Evolutionary conservation across 2,113 vertebrate genomes (phyloP).

Genomic region (Verasper variegatus): DNA sequence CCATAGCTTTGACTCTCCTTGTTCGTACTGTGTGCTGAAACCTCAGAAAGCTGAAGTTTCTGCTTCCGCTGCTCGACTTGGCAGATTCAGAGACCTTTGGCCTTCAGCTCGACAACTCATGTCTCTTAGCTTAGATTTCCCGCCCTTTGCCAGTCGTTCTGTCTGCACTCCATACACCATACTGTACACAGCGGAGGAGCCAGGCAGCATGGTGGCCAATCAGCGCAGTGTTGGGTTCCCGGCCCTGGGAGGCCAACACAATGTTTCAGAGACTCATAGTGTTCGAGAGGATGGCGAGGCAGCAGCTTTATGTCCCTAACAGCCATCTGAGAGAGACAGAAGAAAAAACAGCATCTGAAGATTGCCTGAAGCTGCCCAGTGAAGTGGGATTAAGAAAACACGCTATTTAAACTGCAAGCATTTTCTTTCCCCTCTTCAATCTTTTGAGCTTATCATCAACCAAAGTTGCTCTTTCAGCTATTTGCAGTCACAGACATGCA

Average conservation of each 20-base stretch:
- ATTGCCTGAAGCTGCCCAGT: conserved; percentile 65
- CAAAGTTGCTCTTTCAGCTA: conserved; percentile 66
- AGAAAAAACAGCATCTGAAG: conserved; percentile 44
- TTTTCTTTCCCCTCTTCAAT: conserved; percentile 55
- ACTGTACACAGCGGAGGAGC: conserved; percentile 26
- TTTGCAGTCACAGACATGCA: conserved; percentile 18
- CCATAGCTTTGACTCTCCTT: not conserved
- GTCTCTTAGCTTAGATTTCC: conserved; percentile 27
- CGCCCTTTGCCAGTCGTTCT: conserved; percentile 38
- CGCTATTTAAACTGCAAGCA: conserved; percentile 71
- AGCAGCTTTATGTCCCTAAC: conserved; percentile 65
- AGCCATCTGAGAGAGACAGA: conserved; percentile 48
- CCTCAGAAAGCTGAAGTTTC: conserved; percentile 2
- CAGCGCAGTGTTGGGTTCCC: not conserved
- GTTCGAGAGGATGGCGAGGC: conserved; percentile 53
- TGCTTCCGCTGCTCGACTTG: not conserved
- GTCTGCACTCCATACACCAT: conserved; percentile 29
- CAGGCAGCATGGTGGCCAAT: conserved; percentile 12
- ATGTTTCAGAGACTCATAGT: conserved; percentile 44
- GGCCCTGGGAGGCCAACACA: conserved; percentile 29
- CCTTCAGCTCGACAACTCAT: conserved; percentile 18
- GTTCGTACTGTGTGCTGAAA: not conserved
- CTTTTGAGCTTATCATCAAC: conserved; percentile 68
- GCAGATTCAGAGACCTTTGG: conserved; percentile 22
- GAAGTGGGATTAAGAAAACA: conserved; percentile 76